A percentile compares a stretch with the other conserved stretches of the same genome.
phyloP scores from a whole-genome alignment of 2,888 invertebrate genomes.

The Matsumyia berberina region DNA sequence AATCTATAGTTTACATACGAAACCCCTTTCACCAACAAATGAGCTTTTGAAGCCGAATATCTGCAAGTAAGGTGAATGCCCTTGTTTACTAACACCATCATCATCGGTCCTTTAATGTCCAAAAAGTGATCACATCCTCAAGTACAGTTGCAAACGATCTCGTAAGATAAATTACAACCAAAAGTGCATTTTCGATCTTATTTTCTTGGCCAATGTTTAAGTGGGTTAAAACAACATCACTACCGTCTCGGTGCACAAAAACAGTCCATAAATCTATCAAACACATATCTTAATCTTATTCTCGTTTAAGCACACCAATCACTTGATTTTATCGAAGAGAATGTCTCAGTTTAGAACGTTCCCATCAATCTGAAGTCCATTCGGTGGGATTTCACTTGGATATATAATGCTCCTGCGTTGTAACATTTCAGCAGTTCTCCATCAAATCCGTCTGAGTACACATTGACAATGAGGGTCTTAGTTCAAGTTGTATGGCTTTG shows the following conservation, averaged over 20 bases:
- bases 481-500: background rate
- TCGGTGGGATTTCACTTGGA: background rate
- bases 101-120: too few species aligned
- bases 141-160: too few species aligned
- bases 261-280: conserved; percentile 13
- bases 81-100: too few species aligned
- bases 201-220: background rate
- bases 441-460: background rate
- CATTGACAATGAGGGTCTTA: conserved; percentile 30
- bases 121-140: too few species aligned
- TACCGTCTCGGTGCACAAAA: background rate
- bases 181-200: background rate
- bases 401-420: conserved; percentile 21
- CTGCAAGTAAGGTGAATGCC: too few species aligned
- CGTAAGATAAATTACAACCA: too few species aligned
- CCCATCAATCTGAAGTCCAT: conserved; percentile 5
- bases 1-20: too few species aligned
- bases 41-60: too few species aligned
- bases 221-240: background rate
- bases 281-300: conserved; percentile 11
- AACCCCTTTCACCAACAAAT: too few species aligned
- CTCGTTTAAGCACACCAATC: background rate
- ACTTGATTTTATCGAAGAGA: background rate
- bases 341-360: background rate
- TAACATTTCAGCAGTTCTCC: conserved; percentile 6